A percentile compares a stretch with the other conserved stretches of the same genome.
These are phyloP conservation scores for Thumatha senex DNA, from an alignment of 2,888 invertebrate species.

Conservation along the genomic window DNA sequence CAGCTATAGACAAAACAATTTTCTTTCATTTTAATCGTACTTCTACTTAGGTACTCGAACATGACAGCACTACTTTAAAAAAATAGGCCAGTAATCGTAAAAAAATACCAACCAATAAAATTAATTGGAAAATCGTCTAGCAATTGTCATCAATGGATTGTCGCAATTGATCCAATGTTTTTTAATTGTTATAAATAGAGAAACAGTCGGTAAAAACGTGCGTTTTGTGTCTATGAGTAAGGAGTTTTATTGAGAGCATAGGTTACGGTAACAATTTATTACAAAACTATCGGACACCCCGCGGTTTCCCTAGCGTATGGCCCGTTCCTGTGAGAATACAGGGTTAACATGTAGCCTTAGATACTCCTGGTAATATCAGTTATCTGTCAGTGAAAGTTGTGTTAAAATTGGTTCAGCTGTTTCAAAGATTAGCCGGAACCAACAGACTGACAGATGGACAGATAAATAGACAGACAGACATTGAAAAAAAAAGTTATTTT, in stretches of 20 bases:
- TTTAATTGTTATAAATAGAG: conserved; percentile 47
- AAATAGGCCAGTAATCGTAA: conserved; percentile 35
- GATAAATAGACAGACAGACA: no score
- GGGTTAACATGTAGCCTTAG: no score
- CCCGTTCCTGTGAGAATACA: no score
- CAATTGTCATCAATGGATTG: conserved; percentile 49
- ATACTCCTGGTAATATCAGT: no score
- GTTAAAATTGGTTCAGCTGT: no score
- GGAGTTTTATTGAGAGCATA: not conserved
- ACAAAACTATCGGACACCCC: no score
- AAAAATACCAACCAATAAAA: conserved; percentile 29
- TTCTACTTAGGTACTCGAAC: not conserved
- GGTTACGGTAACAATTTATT: not conserved
- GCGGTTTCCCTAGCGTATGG: no score
- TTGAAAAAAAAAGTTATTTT: no score
- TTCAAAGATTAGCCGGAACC: no score
- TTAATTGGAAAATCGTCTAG: conserved; percentile 50
- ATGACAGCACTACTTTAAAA: conserved; percentile 12
- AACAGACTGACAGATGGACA: no score
- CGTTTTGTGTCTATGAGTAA: conserved; percentile 1
- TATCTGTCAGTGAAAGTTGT: no score
- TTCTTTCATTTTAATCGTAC: not conserved
- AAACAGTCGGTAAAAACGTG: conserved; percentile 8
- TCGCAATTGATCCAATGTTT: conserved; percentile 40
- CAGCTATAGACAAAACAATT: not conserved